Percentiles rank a stretch among this genome's conserved stretches.
phyloP scores from a whole-genome alignment of 2,888 invertebrate genomes.

The Xylota segnis region DNA sequence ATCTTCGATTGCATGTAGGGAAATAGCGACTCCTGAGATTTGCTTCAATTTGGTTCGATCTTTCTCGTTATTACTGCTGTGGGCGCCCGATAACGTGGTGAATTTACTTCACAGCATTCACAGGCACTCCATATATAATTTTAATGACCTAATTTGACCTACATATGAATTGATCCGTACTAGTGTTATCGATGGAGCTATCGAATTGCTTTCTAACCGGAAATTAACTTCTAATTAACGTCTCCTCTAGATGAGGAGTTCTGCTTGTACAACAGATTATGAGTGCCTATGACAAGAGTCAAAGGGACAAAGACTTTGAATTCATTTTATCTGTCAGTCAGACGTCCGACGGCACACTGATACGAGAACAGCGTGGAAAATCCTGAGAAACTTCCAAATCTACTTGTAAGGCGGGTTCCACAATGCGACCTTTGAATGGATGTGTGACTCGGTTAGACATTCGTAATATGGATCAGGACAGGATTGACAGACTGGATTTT shows the following conservation, averaged over 20 bases:
- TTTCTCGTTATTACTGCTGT: constrained; percentile 36
- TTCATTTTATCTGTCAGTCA: too few relatives aligned
- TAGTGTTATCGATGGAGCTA: neutral
- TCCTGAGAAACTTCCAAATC: too few relatives aligned
- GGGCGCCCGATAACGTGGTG: constrained; percentile 55
- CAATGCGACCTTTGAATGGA: too few relatives aligned
- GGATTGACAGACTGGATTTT: too few relatives aligned
- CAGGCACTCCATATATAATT: constrained; percentile 35
- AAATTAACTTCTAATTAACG: neutral
- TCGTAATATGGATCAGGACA: too few relatives aligned
- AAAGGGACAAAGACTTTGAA: too few relatives aligned
- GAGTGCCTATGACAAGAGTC: too few relatives aligned
- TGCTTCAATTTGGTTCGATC: constrained; percentile 67
- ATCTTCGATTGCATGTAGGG: constrained; percentile 46
- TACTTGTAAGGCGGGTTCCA: too few relatives aligned
- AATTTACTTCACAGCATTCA: constrained; percentile 37
- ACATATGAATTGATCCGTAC: constrained; percentile 11
- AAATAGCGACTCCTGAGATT: constrained; percentile 43
- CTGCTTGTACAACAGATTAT: too few relatives aligned
- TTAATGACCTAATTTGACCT: constrained; percentile 50
- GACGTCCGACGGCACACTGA: too few relatives aligned
- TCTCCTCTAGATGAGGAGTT: neutral
- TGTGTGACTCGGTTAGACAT: too few relatives aligned
- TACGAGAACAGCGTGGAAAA: too few relatives aligned
- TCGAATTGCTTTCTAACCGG: neutral